phyloP scores from a whole-genome alignment of 2,113 vertebrate species.

The Nicator chloris region DNA sequence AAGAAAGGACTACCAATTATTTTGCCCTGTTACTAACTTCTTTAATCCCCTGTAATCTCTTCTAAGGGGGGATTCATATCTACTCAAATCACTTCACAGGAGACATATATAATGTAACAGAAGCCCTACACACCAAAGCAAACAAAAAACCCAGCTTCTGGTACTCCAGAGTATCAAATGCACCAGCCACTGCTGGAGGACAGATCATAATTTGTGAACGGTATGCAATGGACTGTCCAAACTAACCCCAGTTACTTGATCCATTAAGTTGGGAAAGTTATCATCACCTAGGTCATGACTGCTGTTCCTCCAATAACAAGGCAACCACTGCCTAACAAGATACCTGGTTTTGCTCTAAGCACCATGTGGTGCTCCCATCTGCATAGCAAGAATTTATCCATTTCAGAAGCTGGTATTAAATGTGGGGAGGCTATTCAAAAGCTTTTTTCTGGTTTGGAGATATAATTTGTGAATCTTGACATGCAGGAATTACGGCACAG shows the following conservation, averaged over 20 bases:
- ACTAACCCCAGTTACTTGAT: not conserved
- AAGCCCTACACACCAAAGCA: not conserved
- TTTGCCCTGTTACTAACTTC: conserved; percentile 8
- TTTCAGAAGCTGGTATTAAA: not conserved
- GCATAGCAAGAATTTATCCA: not conserved
- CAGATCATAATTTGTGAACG: not conserved
- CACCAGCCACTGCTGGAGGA: not conserved
- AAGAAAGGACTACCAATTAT: conserved; percentile 36
- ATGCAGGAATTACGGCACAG: not conserved
- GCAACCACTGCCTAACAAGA: not conserved
- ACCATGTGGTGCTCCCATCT: not conserved
- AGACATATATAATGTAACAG: not conserved
- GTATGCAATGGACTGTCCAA: not conserved
- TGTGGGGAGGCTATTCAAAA: not conserved
- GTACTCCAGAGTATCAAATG: not conserved
- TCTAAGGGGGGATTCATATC: conserved; percentile 8
- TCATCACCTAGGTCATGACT: not conserved
- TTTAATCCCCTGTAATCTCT: conserved; percentile 55
- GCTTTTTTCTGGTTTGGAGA: not conserved
- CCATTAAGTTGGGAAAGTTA: not conserved
- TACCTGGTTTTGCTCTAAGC: not conserved
- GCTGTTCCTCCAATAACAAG: not conserved
- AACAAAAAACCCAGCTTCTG: not conserved
- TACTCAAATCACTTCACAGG: conserved; percentile 28
- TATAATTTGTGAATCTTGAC: not conserved